Conservation (phyloP, 2,888 invertebrate genomes). For the Nemoura dubitans region DNA sequence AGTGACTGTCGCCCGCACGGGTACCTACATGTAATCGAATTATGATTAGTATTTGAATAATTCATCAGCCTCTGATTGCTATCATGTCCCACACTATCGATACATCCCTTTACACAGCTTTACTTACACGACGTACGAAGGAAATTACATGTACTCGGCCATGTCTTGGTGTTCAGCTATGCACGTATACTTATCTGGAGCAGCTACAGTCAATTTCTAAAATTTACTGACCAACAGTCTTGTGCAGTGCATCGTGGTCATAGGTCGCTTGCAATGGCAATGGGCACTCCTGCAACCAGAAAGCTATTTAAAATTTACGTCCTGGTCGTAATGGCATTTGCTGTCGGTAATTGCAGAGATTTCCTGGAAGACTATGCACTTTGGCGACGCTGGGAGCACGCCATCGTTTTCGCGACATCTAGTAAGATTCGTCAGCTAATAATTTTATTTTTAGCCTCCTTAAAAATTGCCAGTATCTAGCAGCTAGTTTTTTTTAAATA, state of each 20-base stretch:
- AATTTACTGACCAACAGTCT: too few relatives aligned
- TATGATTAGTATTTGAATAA: background rate
- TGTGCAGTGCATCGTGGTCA: too few relatives aligned
- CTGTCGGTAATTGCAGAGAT: background rate
- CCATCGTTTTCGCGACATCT: constrained; percentile 62
- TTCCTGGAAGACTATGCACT: constrained; percentile 62
- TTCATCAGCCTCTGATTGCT: background rate
- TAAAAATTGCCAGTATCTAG: too few relatives aligned
- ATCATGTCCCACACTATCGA: background rate
- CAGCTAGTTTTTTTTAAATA: too few relatives aligned
- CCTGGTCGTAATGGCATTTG: too few relatives aligned
- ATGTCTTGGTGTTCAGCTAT: background rate
- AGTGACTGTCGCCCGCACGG: background rate
- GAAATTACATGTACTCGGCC: background rate
- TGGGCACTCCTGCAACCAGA: too few relatives aligned
- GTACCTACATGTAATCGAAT: background rate
- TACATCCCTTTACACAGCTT: background rate
- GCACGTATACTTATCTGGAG: too few relatives aligned
- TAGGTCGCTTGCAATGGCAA: too few relatives aligned
- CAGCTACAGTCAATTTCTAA: too few relatives aligned
- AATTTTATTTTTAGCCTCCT: too few relatives aligned
- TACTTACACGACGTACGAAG: background rate
- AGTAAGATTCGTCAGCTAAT: constrained; percentile 56
- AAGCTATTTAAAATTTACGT: too few relatives aligned
- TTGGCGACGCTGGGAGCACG: constrained; percentile 67